Evolutionary conservation across 2,113 vertebrate genomes (phyloP).

Genomic region (Eidolon helvum): DNA sequence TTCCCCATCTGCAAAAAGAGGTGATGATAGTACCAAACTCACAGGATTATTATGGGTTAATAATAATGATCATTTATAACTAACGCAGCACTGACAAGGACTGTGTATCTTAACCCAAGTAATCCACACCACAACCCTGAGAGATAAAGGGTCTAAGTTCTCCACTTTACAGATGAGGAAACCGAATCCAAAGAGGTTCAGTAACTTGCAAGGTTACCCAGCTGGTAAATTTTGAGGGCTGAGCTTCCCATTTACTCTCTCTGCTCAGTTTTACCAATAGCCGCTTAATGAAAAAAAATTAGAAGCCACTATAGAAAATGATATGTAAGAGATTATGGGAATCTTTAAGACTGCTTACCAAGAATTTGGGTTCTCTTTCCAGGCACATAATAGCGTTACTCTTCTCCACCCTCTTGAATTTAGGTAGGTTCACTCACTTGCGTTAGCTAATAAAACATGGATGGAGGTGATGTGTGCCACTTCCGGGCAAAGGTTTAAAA

Average conservation of each 20-base stretch:
- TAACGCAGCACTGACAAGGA: background rate
- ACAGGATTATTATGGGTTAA: background rate
- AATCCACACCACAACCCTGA: background rate
- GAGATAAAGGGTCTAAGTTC: background rate
- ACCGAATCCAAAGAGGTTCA: background rate
- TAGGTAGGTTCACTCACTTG: background rate
- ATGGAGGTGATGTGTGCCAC: background rate
- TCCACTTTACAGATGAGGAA: background rate
- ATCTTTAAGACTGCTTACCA: background rate
- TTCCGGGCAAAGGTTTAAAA: background rate
- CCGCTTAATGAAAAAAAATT: background rate
- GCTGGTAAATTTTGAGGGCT: background rate
- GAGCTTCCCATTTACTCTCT: background rate
- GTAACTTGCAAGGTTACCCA: background rate
- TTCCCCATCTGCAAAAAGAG: background rate
- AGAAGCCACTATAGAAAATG: background rate
- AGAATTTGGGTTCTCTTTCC: conserved; percentile 7
- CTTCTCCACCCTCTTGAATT: background rate
- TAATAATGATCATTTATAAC: background rate
- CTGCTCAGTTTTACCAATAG: background rate
- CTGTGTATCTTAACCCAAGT: background rate
- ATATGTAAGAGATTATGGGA: background rate
- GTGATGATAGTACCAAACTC: background rate
- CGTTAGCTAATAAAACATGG: background rate
- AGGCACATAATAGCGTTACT: background rate